Evolutionary conservation across 2,888 invertebrate genomes (phyloP), one percentile per base, ranked within the genome.

Genomic region (Sarcophaga caerulescens): DNA sequence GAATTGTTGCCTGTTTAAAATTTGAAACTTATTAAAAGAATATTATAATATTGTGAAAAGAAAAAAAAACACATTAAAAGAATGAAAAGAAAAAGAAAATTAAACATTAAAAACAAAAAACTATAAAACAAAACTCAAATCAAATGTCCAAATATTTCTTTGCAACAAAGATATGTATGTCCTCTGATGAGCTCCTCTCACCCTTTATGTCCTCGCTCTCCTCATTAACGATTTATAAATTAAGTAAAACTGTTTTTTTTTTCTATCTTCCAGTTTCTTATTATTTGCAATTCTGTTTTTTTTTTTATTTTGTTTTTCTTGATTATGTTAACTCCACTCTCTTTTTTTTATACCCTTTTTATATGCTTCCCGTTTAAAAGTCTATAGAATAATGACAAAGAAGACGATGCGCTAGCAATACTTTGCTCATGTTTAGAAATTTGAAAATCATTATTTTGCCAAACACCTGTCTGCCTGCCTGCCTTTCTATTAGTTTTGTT

Each of bases 1-100:
- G 70, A 75, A 78, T 82, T 82, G 74, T 84, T 81, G 84, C 74
- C 81, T 84, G 84, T 81, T 86, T 23, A 57, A 84, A 81, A 75
- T n/a, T 74, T 47, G 45, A 81, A 74, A 35, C 4, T 35, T 35
- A 35, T 35, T 35, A 60, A 82, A 76, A 69, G 45, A 69, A 77
- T 23, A 47, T 63, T 57, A 82, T 79, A 82, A 81, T 78, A 84
- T 63, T 86, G 84, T 81, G 81, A 84, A 70, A 81, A 75, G 66
- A 76, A 14, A 62, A 76, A 62, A 2, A 59, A 63, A 69, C 23
- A 52, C 14, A 52, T 14, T 17, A 69, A 82, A 65, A 57, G 17
- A 4, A 62, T n/a, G 62, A 62, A 70, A 11, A 19, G 69, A 70
- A 63, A 35, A 76, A 59, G 81, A 84, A 70, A 84, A 74, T 62